A percentile compares a stretch with the other conserved stretches of the same genome.
Evolutionary conservation across 2,797 vertebrate genomes (phyloP).

Genomic region (Phataginus tetradactyla): DNA sequence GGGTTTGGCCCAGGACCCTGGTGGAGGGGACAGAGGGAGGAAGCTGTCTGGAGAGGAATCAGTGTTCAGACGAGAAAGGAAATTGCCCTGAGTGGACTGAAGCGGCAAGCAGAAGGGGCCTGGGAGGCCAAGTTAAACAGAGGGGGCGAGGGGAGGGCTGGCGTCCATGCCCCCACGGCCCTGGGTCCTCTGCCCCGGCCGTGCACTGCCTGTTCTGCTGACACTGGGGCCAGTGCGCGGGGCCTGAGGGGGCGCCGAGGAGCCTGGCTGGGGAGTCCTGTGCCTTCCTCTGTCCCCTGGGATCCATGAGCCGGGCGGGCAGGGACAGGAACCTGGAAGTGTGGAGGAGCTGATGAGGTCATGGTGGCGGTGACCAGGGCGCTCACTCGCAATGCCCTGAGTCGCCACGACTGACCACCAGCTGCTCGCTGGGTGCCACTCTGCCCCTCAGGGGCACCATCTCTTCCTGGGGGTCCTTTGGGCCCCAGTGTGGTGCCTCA

Average conservation of each 20-base stretch:
- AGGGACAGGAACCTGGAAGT: accelerated
- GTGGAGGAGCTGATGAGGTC: background rate
- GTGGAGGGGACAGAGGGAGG: background rate
- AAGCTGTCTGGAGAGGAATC: conserved; percentile 64
- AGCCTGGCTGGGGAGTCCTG: background rate
- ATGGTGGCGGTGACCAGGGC: accelerated
- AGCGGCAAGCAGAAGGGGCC: background rate
- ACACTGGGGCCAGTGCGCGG: background rate
- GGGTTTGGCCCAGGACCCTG: background rate
- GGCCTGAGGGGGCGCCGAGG: background rate
- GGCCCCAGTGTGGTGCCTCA: accelerated
- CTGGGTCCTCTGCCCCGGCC: accelerated
- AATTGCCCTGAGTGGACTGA: conserved; percentile 66
- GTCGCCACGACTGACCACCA: accelerated
- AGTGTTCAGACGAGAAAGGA: conserved; percentile 50
- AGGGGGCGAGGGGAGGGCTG: accelerated
- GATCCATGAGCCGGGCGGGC: background rate
- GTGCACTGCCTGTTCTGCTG: background rate
- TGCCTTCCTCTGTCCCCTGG: background rate
- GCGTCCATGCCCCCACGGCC: accelerated
- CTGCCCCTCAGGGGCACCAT: accelerated
- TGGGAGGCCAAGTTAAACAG: conserved; percentile 36
- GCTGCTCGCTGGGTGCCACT: accelerated
- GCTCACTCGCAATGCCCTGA: accelerated
- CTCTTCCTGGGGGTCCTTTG: background rate